Base-by-base conservation (phyloP, 2,113 vertebrate species). In the Albula glossodonta region DNA sequence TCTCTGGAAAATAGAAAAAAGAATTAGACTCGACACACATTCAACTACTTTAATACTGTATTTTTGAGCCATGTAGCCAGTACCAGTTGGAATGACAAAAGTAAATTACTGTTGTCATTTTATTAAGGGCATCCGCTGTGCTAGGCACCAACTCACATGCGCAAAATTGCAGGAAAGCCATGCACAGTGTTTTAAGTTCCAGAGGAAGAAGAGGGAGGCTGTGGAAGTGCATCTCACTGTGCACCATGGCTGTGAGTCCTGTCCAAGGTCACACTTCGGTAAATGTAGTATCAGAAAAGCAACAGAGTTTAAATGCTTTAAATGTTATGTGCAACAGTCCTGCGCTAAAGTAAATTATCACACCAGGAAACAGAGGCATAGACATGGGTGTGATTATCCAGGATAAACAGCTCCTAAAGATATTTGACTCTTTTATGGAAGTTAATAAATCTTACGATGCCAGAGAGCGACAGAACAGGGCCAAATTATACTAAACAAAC, bases 91-190 rank as follows among this genome's bases (percentile, higher is more conserved):
- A 97, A 97, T 98, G 97, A 98, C 97, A 99, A 98, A 99, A 96
- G 97, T 96, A 99, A 99, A 99, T 99, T 97, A 97, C 97, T 97
- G 96, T 97, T 99, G 98, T 99, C 97, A 98, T 98, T 99, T 98
- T 98, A 99, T 99, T 99, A 99, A 98, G 97, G 96, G 96, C 95
- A 97, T 98, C 97, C 96, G 95, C 97, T 97, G 96, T 96, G 96
- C 97, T 97, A 96, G 96, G 94, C 96, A 94, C 96, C 93, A 97
- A 96, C 95, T 97, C 96, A 97, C 98, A 96, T 97, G 96, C 97
- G 96, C 96, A 96, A 96, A 96, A 97, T 94, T 96, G 95, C 96
- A 95, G 96, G 96, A 96, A 95, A 96, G 95, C 96, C 96, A 96
- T 96, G 96, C 95, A 96, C 95, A 94, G 95, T 96, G 95, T 96